phyloP scores from a whole-genome alignment of 2,888 invertebrate genomes.

The Hirtodrosophila duncani region DNA sequence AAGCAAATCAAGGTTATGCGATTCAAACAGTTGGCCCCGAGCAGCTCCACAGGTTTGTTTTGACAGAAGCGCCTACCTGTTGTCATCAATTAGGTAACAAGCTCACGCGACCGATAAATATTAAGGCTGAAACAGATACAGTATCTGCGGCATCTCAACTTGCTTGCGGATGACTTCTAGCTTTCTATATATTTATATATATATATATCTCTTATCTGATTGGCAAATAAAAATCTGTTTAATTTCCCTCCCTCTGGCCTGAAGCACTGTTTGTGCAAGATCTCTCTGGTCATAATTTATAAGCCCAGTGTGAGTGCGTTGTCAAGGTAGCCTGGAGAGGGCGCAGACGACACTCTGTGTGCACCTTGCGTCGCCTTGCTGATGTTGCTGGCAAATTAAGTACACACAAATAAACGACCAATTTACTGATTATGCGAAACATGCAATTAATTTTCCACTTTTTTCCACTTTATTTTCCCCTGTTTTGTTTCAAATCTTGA shows the following conservation, averaged over 20 bases:
- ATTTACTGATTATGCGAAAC: constrained; percentile 74
- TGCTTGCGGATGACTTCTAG: too few species aligned
- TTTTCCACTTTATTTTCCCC: constrained; percentile 12
- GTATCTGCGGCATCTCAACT: constrained; percentile 10
- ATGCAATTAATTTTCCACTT: constrained; percentile 71
- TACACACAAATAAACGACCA: constrained; percentile 73
- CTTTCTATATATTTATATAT: constrained; percentile 33
- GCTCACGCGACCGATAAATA: constrained; percentile 76
- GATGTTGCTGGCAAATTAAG: constrained; percentile 60
- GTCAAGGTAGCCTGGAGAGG: not conserved
- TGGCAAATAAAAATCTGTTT: constrained; percentile 67
- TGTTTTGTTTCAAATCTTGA: constrained; percentile 41
- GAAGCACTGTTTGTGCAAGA: constrained; percentile 20
- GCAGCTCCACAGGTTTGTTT: constrained; percentile 19
- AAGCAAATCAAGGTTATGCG: constrained; percentile 31
- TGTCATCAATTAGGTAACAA: constrained; percentile 78
- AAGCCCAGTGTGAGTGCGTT: constrained; percentile 31
- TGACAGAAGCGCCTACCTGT: constrained; percentile 76
- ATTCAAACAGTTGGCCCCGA: constrained; percentile 32
- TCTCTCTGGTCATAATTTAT: constrained; percentile 56
- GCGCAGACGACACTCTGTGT: not conserved
- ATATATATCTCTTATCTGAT: constrained; percentile 63
- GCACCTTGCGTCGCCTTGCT: constrained; percentile 28
- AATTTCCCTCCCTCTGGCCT: constrained; percentile 39
- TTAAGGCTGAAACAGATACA: constrained; percentile 23